Percentiles rank a stretch among this genome's conserved stretches.
phyloP scores from a whole-genome alignment of 1,140 invertebrate genomes.

The Eufriesea mexicana region DNA sequence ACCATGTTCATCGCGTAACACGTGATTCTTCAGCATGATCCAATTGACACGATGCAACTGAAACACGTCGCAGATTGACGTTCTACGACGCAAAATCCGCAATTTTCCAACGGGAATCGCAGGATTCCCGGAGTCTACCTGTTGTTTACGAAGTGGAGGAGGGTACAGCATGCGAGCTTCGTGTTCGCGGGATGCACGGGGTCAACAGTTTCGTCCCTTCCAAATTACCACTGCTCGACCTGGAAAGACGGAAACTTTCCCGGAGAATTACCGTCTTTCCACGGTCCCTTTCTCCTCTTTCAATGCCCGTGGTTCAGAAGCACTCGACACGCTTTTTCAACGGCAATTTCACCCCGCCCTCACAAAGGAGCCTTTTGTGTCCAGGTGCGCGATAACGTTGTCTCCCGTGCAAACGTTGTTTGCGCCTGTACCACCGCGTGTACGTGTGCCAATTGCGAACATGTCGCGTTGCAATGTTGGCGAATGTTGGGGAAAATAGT shows the following conservation, averaged over 20 bases:
- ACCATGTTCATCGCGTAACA: too few species aligned
- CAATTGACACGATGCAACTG: too few species aligned
- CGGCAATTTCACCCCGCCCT: constrained; percentile 56
- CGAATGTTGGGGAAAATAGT: not conserved
- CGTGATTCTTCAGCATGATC: too few species aligned
- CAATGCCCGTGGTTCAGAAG: constrained; percentile 49
- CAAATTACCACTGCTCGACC: constrained; percentile 47
- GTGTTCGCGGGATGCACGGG: constrained; percentile 29
- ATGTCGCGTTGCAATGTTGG: not conserved
- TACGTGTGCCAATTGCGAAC: not conserved
- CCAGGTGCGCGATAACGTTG: constrained; percentile 64
- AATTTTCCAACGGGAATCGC: not conserved
- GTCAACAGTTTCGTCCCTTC: constrained; percentile 47
- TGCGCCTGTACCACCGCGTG: not conserved
- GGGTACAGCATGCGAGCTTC: not conserved
- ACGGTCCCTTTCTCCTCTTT: constrained; percentile 50
- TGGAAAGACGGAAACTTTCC: constrained; percentile 52
- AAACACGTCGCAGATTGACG: too few species aligned
- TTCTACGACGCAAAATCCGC: too few species aligned
- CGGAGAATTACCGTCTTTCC: constrained; percentile 36
- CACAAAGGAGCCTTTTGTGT: constrained; percentile 61
- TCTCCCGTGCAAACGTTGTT: constrained; percentile 32
- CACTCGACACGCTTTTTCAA: constrained; percentile 61
- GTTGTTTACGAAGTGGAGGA: not conserved
- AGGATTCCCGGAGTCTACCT: not conserved